A percentile compares a stretch with the other conserved stretches of the same genome.
phyloP scores from a whole-genome alignment of 2,797 vertebrate genomes.

The Carcharodon carcharias region DNA sequence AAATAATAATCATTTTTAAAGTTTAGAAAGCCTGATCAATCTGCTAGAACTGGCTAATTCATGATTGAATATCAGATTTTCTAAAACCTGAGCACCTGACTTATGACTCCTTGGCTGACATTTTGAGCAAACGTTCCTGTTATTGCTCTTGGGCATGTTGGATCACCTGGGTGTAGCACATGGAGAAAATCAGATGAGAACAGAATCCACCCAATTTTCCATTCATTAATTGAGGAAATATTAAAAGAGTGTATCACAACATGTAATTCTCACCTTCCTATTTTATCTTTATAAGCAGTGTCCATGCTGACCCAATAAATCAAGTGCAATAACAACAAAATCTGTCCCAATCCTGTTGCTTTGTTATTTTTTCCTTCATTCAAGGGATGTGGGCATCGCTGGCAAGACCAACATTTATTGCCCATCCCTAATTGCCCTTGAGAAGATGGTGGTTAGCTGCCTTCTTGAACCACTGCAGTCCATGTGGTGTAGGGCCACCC shows the following conservation, averaged over 20 bases:
- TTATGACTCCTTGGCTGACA: neutral
- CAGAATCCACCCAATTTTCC: neutral
- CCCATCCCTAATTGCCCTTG: no score
- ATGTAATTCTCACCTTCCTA: neutral
- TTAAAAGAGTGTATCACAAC: neutral
- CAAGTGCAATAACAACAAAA: neutral
- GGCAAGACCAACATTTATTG: no score
- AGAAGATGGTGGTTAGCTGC: no score
- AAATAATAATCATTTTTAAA: neutral
- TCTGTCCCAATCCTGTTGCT: neutral
- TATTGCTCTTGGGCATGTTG: neutral
- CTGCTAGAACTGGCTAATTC: neutral
- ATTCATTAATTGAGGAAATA: neutral
- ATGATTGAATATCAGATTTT: neutral
- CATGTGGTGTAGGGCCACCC: no score
- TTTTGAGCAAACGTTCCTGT: neutral
- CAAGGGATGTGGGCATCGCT: no score
- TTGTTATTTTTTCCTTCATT: no score
- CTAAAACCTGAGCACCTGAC: neutral
- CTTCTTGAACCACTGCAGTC: no score
- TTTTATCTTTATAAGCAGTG: neutral
- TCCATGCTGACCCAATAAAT: no score
- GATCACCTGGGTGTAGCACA: neutral
- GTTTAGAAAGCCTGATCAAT: neutral
- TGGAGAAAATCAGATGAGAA: neutral